Evolutionary conservation across 2,113 vertebrate genomes (phyloP).

Genomic region (Aptenodytes forsteri): DNA sequence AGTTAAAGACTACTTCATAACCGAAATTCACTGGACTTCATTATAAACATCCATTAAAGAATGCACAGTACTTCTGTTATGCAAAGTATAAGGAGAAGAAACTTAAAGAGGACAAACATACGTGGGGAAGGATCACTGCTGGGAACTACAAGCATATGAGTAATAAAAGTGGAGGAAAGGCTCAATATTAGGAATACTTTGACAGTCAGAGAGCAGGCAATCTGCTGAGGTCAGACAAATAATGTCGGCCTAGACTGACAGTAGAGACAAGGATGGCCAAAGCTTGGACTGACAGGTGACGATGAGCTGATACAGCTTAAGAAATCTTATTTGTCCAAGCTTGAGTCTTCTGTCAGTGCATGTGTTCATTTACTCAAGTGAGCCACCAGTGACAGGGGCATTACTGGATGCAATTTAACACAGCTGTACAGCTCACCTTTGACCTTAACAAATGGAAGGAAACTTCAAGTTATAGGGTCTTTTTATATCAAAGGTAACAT

Average conservation of each 20-base stretch:
- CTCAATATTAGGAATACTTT: background rate
- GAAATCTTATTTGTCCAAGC: background rate
- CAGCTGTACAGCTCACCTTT: background rate
- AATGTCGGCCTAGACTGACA: background rate
- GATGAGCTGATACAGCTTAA: background rate
- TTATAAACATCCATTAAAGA: background rate
- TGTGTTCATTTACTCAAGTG: background rate
- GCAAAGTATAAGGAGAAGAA: background rate
- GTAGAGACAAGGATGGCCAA: background rate
- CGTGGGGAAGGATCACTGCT: background rate
- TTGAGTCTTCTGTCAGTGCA: background rate
- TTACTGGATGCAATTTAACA: background rate
- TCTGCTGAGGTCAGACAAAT: background rate
- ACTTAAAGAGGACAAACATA: background rate
- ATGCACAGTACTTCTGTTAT: background rate
- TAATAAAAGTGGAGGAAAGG: background rate
- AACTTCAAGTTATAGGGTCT: background rate
- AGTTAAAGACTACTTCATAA: background rate
- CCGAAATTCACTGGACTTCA: background rate
- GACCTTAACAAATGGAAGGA: background rate
- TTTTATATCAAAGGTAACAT: background rate
- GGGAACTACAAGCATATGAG: background rate
- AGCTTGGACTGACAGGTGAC: background rate
- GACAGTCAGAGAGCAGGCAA: background rate
- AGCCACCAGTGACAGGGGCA: background rate